These are phyloP conservation scores for Atherix ibis DNA, from an alignment of 2,888 invertebrate genomes.

Conservation along the genomic window DNA sequence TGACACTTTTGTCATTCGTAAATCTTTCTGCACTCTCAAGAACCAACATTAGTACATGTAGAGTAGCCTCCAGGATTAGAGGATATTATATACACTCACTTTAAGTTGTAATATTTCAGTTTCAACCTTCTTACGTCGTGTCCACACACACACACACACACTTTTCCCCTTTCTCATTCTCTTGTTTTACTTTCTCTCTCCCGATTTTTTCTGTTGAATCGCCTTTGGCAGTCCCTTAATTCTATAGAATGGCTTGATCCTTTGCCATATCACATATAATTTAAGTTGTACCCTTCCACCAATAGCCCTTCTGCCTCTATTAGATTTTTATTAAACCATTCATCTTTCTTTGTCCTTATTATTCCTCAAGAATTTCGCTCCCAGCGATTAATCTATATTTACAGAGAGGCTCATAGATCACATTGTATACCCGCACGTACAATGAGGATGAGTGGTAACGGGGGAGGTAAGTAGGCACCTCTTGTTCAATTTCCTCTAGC, in stretches of 20 bases:
- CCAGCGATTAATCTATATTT: conserved; percentile 13
- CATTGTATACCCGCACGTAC: no score
- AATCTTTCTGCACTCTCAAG: conserved; percentile 5
- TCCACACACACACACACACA: no score
- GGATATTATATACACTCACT: not conserved
- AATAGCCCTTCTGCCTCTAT: conserved; percentile 11
- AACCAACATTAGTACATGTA: conserved; percentile 3
- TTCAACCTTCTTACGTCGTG: no score
- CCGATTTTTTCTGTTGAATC: no score
- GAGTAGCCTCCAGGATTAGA: not conserved
- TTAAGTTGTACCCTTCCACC: not conserved
- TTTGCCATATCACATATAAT: not conserved
- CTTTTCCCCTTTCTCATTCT: no score
- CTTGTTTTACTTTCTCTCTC: no score
- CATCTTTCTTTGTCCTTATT: conserved; percentile 13
- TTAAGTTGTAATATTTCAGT: not conserved
- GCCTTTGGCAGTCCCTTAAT: no score
- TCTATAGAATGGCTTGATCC: not conserved
- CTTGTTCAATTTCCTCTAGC: conserved; percentile 6
- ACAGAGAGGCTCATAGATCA: conserved; percentile 11
- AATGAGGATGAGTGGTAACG: not conserved
- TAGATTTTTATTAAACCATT: conserved; percentile 14
- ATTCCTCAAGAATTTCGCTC: conserved; percentile 13
- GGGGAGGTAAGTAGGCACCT: conserved; percentile 1
- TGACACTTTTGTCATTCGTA: conserved; percentile 6